Base-by-base conservation (phyloP, 2,888 invertebrate species). In the Cataglyphis livida region DNA sequence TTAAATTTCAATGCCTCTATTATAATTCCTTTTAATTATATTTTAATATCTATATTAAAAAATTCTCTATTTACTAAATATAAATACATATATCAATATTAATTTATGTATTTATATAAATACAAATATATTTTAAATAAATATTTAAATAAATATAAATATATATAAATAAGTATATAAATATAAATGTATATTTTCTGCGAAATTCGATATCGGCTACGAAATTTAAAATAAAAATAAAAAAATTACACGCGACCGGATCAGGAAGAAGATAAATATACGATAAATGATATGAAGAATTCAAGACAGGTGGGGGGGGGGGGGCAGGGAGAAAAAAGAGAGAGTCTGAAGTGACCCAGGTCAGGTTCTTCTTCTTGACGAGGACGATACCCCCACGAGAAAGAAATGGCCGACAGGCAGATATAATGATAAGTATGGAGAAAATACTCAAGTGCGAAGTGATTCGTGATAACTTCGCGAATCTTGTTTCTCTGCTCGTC, bases 391-490 rank as follows among this genome's bases (percentile, higher is more conserved):
- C 18, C 18, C 44, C 38, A 12, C 9, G 41, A 12, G 3, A 10
- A 15, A 32, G 70, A 44, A 59, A 44, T 32, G 12, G 25, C 18
- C 71, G 18, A 70, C 70, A 10, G 21, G 25, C 32, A 35, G 28
- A 21, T 51, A 66, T 78, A 32, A 76, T 68, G 32, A 59, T 59
- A 78, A 70, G 44, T 59, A 44, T 12, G 32, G 12, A 41, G 28
- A 57, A 59, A 38, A 76, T 51, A 51, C 7, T 65, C 66, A 38
- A 32, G 44, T 18, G 59, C 41, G 57, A 68, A 68, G 41, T 44
- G 44, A 78, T 78, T 4, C 71, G 78, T 44, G 59, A 78, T 78
- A 70, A 78, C 21, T 32, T 78, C 59, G 32, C 57, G 32, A 15
- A 18, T 25, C 21, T 18, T 59, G 59, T 70, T 70, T 3, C 57